Conservation (phyloP, 2,797 vertebrate genomes). For the Emydoidea blandingii region DNA sequence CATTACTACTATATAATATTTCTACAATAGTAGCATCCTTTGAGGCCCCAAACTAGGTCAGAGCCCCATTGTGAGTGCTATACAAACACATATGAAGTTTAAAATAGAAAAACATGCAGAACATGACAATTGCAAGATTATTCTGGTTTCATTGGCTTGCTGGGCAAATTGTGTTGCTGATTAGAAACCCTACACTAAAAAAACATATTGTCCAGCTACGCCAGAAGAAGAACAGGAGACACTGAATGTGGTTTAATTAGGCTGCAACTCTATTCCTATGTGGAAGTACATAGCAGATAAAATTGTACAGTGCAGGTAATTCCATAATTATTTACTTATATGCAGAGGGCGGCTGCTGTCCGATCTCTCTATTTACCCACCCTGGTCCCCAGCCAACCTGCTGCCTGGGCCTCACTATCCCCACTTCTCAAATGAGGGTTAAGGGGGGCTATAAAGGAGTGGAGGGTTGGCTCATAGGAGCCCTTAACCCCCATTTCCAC, state of each 20-base stretch:
- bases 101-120: not conserved
- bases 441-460: not conserved
- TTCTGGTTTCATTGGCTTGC: not conserved
- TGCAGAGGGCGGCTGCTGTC: not conserved
- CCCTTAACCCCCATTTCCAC: not conserved
- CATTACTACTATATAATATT: not conserved
- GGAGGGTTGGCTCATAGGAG: not conserved
- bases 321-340: not conserved
- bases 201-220: not conserved
- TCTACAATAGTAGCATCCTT: rapidly evolving
- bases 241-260: not conserved
- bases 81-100: not conserved
- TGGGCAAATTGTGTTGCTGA: not conserved
- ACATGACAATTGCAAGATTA: not conserved
- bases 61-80: rapidly evolving
- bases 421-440: not conserved
- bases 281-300: not conserved
- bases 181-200: not conserved
- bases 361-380: not conserved
- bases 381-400: not conserved
- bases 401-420: not conserved
- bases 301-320: not conserved
- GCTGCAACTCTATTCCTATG: not conserved
- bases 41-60: not conserved
- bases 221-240: not conserved